A percentile compares a stretch with the other conserved stretches of the same genome.
phyloP scores from a whole-genome alignment of 2,888 invertebrate genomes.

The Drosophila picticornis region DNA sequence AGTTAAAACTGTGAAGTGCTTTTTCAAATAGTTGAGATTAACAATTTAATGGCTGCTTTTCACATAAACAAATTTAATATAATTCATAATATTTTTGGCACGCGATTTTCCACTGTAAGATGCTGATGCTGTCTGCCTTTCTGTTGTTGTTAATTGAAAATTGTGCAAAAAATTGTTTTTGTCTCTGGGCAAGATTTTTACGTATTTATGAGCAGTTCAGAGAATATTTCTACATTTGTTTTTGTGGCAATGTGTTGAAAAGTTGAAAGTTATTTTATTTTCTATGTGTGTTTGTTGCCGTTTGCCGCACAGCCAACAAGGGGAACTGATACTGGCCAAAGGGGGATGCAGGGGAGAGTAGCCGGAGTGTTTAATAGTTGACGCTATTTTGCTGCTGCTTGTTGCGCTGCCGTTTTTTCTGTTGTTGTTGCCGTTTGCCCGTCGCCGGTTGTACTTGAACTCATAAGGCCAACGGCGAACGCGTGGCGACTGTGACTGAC shows the following conservation, averaged over 20 bases:
- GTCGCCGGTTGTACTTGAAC: constrained; percentile 78
- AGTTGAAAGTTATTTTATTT: constrained; percentile 52
- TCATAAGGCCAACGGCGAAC: constrained; percentile 57
- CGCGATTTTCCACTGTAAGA: constrained; percentile 2
- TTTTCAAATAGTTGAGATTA: not conserved
- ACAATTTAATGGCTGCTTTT: not conserved
- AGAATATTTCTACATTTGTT: constrained; percentile 37
- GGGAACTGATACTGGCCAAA: not conserved
- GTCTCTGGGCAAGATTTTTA: constrained; percentile 39
- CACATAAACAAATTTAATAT: no score
- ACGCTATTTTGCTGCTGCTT: constrained; percentile 45
- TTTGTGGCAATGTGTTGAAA: constrained; percentile 60
- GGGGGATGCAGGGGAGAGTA: not conserved
- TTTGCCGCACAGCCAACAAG: constrained; percentile 22
- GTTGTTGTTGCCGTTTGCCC: constrained; percentile 36
- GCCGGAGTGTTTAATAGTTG: constrained; percentile 43
- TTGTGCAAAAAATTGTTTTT: constrained; percentile 69
- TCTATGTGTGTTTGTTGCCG: constrained; percentile 29
- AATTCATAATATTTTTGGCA: not conserved
- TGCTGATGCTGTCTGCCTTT: constrained; percentile 6
- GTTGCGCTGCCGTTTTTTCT: constrained; percentile 39
- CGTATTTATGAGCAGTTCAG: constrained; percentile 46
- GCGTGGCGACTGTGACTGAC: constrained; percentile 34
- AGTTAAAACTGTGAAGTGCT: not conserved
- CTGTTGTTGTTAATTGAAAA: constrained; percentile 67